Base-by-base conservation (phyloP, 2,888 invertebrate species). In the Anticlea derivata region DNA sequence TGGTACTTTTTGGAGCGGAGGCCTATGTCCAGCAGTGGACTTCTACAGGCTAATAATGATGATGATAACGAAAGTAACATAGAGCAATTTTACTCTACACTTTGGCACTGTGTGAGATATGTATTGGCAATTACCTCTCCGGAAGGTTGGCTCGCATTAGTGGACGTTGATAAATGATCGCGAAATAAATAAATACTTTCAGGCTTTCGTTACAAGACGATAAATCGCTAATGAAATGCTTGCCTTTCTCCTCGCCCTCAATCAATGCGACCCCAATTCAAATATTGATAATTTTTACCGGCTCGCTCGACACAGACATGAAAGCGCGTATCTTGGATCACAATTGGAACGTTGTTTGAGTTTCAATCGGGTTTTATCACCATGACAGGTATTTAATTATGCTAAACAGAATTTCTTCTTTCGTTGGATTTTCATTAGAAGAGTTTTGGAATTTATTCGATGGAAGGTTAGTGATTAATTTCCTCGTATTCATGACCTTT, bases 101-200 rank as follows among this genome's bases (percentile, higher is more conserved):
- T n/a, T n/a, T n/a, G n/a, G 12, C 6, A 6, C 6, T 31, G n/a
- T 7, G 7, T 6, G 13, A 17, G 17, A 17, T n/a, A 31, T 11
- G 29, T 35, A 57, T 58, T 52, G 50, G 55, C 60, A 58, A 63
- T 65, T 51, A 57, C 66, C 49, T 44, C 35, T 34, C 49, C 26
- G 31, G n/a, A 49, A 43, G 40, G 47, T 48, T 29, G 35, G 39
- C 33, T 48, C 47, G 50, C 61, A 23, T 48, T 52, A 44, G 47
- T 43, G 38, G 71, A 70, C 68, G 54, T 55, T 69, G 73, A 75
- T 57, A 70, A 73, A 75, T 63, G 73, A 66, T 45, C 49, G 44
- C 63, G 63, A 70, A 66, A 70, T 64, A 74, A 74, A 70, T 63
- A 67, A 66, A 68, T 58, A 60, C 55, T 61, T 57, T 49, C 43